Percentiles rank a stretch among this genome's conserved stretches.
phyloP scores from a whole-genome alignment of 2,888 invertebrate species.

The Colletes collaris region DNA sequence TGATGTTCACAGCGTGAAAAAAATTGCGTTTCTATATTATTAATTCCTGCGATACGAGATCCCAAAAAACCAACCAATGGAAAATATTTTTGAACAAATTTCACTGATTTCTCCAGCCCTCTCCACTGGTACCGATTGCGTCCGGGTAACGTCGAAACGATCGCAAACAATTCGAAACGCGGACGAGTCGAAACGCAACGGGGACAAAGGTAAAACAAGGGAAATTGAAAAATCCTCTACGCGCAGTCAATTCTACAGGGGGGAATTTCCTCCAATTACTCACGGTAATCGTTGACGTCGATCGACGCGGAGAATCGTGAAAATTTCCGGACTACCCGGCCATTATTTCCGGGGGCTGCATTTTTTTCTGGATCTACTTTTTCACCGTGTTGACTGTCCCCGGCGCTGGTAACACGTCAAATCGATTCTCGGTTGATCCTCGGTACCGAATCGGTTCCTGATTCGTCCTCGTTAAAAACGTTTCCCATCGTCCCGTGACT shows the following conservation, averaged over 20 bases:
- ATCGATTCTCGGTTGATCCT: neutral
- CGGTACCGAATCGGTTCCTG: neutral
- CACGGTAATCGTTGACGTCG: constrained; percentile 34
- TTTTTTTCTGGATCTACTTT: neutral
- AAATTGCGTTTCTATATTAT: too few species aligned
- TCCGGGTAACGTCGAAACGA: neutral
- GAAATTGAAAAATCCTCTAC: neutral
- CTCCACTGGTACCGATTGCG: too few species aligned
- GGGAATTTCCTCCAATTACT: constrained; percentile 35
- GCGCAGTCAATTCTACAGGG: constrained; percentile 6
- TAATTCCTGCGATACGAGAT: too few species aligned
- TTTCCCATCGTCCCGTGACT: neutral
- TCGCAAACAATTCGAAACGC: neutral
- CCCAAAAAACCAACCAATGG: too few species aligned
- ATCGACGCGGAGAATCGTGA: constrained; percentile 1
- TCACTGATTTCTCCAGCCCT: too few species aligned
- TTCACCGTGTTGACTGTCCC: neutral
- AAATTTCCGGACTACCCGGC: neutral
- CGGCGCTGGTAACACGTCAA: constrained; percentile 6
- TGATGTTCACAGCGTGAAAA: too few species aligned
- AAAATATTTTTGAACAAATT: too few species aligned
- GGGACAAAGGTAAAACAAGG: neutral
- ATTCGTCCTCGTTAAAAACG: neutral
- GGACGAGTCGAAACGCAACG: neutral
- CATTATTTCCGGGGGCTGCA: too few species aligned